phyloP scores from a whole-genome alignment of 1,140 invertebrate species.

The Drosophila ficusphila region DNA sequence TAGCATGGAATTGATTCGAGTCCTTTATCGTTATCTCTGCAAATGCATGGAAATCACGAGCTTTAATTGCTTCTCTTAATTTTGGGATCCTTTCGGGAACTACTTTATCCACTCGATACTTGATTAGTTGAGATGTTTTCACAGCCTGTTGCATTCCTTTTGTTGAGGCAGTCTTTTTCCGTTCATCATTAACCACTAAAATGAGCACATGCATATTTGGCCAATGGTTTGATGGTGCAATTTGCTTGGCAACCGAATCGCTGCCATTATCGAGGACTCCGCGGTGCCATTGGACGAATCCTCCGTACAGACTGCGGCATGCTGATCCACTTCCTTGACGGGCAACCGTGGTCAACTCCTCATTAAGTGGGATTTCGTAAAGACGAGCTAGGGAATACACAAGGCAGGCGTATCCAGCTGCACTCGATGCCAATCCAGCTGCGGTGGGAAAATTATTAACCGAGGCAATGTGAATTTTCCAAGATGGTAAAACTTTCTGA shows the following conservation, averaged over 20 bases:
- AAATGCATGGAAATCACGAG: constrained; percentile 94
- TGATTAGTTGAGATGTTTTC: constrained; percentile 93
- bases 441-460: constrained; percentile 99
- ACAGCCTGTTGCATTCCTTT: constrained; percentile 95
- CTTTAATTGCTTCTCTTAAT: constrained; percentile 88
- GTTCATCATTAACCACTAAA: constrained; percentile 93
- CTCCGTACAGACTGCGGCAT: constrained; percentile 96
- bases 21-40: constrained; percentile 98
- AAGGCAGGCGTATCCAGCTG: constrained; percentile 97
- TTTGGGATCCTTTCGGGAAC: constrained; percentile 89
- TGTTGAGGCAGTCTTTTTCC: constrained; percentile 95
- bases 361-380: constrained; percentile 89
- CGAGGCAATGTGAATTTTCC: constrained; percentile 95
- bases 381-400: constrained; percentile 91
- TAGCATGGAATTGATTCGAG: constrained; percentile 98
- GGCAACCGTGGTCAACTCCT: constrained; percentile 93
- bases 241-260: constrained; percentile 93
- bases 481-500: constrained; percentile 85
- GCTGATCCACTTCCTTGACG: constrained; percentile 97
- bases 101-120: constrained; percentile 89
- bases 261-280: constrained; percentile 88
- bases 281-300: constrained; percentile 95
- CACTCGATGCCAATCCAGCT: constrained; percentile 98
- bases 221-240: constrained; percentile 93
- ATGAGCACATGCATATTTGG: constrained; percentile 95